A percentile compares a stretch with the other conserved stretches of the same genome.
Conservation (phyloP, 2,888 invertebrate genomes). For the Amiota communis region DNA sequence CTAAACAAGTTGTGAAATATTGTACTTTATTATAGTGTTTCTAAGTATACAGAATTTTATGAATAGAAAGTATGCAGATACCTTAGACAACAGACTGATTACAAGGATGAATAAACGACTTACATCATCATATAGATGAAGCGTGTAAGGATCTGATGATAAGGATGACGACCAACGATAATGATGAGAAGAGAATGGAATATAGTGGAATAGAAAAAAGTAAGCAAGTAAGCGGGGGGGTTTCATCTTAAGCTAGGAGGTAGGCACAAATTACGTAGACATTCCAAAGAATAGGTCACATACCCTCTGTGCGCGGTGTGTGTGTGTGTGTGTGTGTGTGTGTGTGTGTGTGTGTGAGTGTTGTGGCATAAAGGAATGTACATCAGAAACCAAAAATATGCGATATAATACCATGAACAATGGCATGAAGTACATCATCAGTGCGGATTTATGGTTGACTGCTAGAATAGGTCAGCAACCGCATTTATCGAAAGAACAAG, state of each 20-base stretch:
- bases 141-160: neutral
- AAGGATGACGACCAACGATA: neutral
- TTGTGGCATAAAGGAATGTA: constrained; percentile 65
- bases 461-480: constrained; percentile 68
- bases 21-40: neutral
- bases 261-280: no score
- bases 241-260: no score
- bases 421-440: constrained; percentile 69
- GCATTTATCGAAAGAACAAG: constrained; percentile 58
- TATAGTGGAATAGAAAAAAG: neutral
- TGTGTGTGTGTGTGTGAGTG: constrained; percentile 40
- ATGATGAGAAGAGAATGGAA: neutral
- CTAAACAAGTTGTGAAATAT: neutral
- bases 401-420: constrained; percentile 68
- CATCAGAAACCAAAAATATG: constrained; percentile 67
- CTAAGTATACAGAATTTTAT: constrained; percentile 12
- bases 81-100: neutral
- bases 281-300: neutral
- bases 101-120: no score
- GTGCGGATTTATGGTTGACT: constrained; percentile 69
- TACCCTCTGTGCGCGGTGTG: constrained; percentile 30
- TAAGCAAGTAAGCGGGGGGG: neutral
- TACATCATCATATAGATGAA: neutral
- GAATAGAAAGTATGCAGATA: neutral
- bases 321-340: constrained; percentile 50